Conservation (phyloP, 1,140 invertebrate species). For the Bombus terrestris region DNA sequence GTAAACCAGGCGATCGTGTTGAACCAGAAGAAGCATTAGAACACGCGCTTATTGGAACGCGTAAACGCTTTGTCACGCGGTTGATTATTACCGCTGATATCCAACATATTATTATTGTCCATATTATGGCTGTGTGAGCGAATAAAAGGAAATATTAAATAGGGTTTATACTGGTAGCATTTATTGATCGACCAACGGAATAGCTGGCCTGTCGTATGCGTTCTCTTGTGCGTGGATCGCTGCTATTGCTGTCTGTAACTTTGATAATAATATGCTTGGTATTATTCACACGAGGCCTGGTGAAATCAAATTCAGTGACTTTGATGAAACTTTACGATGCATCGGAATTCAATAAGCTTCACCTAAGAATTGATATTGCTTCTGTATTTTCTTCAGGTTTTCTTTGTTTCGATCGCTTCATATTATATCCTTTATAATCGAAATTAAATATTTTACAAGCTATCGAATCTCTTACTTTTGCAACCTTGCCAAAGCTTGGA, state of each 20-base stretch:
- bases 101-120: conserved; percentile 11
- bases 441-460: background rate
- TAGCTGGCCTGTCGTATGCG: conserved; percentile 4
- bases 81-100: background rate
- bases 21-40: no score
- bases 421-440: background rate
- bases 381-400: no score
- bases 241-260: conserved; percentile 19
- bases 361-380: background rate
- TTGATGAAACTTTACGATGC: conserved; percentile 13
- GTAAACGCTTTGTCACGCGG: conserved; percentile 21
- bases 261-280: conserved; percentile 4
- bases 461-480: background rate
- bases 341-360: background rate
- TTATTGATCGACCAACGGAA: conserved; percentile 30
- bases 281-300: conserved; percentile 5
- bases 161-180: conserved; percentile 31
- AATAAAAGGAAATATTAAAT: conserved; percentile 49
- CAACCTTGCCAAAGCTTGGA: background rate
- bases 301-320: conserved; percentile 6
- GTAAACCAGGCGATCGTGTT: background rate
- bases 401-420: background rate
- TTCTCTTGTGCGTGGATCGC: background rate
- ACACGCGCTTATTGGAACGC: background rate
- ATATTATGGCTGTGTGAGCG: background rate